Percentiles rank a stretch among this genome's conserved stretches.
Evolutionary conservation across 1,140 invertebrate species (phyloP).

Genomic region (Tetranychus cinnabarinus): DNA sequence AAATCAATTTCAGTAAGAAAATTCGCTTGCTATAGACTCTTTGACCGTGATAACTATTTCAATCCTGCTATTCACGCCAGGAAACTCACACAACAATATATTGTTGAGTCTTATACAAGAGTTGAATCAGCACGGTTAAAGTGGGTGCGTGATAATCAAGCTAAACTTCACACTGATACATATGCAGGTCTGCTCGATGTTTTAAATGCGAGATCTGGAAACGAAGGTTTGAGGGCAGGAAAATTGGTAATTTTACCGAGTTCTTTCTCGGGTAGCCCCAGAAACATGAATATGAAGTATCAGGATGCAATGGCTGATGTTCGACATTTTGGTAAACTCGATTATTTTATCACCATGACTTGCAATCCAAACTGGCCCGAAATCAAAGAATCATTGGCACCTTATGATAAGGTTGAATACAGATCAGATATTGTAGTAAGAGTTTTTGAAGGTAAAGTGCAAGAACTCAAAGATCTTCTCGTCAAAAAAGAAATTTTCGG

Average conservation of each 20-base stretch:
- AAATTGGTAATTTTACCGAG: slow-evolving; percentile 6
- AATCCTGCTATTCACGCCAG: slow-evolving; percentile 13
- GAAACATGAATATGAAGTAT: slow-evolving; percentile 6
- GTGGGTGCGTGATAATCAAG: slow-evolving; percentile 7
- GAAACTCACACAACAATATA: slow-evolving; percentile 12
- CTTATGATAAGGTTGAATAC: background rate
- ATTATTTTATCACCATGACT: slow-evolving; percentile 25
- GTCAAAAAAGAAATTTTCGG: slow-evolving; percentile 12
- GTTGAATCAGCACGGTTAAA: slow-evolving; percentile 4
- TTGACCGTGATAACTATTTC: background rate
- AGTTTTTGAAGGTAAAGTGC: background rate
- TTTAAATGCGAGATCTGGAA: background rate
- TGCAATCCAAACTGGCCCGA: slow-evolving; percentile 14
- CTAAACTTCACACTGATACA: slow-evolving; percentile 5
- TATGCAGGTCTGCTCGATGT: slow-evolving; percentile 10
- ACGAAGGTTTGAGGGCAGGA: background rate
- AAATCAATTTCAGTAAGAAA: background rate
- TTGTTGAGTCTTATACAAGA: slow-evolving; percentile 10
- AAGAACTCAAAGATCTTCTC: background rate
- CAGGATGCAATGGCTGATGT: slow-evolving; percentile 20
- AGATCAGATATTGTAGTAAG: background rate
- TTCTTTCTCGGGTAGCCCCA: slow-evolving; percentile 4
- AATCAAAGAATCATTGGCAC: background rate
- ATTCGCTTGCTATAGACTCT: background rate
- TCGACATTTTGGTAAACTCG: slow-evolving; percentile 18